Base-by-base conservation (phyloP, 2,888 invertebrate species). In the Heliconius aoede region DNA sequence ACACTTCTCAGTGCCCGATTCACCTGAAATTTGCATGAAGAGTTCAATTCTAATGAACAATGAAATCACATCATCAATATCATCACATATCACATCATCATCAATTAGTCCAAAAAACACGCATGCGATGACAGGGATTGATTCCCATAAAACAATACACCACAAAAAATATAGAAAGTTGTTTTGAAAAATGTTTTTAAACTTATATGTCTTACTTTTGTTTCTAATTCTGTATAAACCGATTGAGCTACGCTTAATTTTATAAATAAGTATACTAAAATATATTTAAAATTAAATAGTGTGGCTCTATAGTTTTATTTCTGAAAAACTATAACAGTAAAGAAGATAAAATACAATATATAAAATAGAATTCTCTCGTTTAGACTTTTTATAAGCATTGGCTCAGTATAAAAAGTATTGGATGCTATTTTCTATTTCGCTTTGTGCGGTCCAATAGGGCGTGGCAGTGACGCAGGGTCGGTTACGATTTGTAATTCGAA, bases 341-440 rank as follows among this genome's bases (percentile, higher is more conserved):
- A 51, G 1, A 55, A 55, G n/a, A 30, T 24, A 9, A 13, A 32
- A 9, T n/a, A 55, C n/a, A 69, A 69, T 30, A 69, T 55, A 69
- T 30, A 32, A 30, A 24, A 55, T 30, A 28, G 36, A 36, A 36
- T 5, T 69, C n/a, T 18, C 46, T 46, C 30, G 55, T 55, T 55
- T 55, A 55, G 13, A 7, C 15, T 40, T 69, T 69, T 69, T 55
- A 32, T 69, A 69, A 69, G 69, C 60, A 21, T 72, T 36, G 61
- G 15, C 36, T 60, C 21, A 60, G 36, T 72, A 40, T 40, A 69
- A 69, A 69, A 55, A 69, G 30, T 55, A 55, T 55, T 69, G n/a
- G 24, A 55, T 7, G 55, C 32, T 55, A 69, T 69, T 69, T 60
- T 61, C 72, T 61, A 72, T 72, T 61, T 72, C 60, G 21, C 32